A percentile compares a stretch with the other conserved stretches of the same genome.
Evolutionary conservation across 2,797 vertebrate species (phyloP).

Genomic region (Hafferia zeledoni): DNA sequence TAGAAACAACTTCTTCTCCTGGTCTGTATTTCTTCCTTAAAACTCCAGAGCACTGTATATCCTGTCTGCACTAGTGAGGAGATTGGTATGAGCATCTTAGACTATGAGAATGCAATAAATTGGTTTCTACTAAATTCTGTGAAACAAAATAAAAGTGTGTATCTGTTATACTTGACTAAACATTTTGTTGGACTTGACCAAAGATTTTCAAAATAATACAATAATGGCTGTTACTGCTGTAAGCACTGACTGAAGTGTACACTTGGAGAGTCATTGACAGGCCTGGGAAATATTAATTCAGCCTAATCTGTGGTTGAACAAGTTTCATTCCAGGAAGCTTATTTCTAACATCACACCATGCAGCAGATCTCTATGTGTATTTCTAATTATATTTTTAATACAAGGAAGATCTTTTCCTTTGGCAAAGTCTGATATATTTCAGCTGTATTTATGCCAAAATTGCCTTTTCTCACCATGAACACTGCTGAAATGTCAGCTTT

Average conservation of each 20-base stretch:
- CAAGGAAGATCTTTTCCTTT: conserved; percentile 4
- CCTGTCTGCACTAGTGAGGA: neutral
- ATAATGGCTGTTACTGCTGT: neutral
- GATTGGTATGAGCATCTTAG: neutral
- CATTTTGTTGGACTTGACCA: neutral
- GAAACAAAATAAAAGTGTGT: neutral
- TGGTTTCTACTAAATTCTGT: neutral
- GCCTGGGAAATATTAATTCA: neutral
- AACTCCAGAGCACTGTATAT: neutral
- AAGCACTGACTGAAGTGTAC: neutral
- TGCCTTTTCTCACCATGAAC: neutral
- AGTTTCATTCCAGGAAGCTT: neutral
- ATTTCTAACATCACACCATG: neutral
- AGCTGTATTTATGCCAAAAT: neutral
- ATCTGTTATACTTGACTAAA: neutral
- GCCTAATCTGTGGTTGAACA: neutral
- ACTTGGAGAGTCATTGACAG: neutral
- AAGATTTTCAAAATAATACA: neutral
- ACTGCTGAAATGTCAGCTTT: neutral
- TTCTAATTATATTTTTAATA: neutral
- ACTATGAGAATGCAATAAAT: neutral
- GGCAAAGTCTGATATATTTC: neutral
- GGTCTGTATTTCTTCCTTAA: neutral
- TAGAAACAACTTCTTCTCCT: neutral
- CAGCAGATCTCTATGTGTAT: neutral